Conservation (phyloP, 2,888 invertebrate genomes). For the Adineta ricciae region DNA sequence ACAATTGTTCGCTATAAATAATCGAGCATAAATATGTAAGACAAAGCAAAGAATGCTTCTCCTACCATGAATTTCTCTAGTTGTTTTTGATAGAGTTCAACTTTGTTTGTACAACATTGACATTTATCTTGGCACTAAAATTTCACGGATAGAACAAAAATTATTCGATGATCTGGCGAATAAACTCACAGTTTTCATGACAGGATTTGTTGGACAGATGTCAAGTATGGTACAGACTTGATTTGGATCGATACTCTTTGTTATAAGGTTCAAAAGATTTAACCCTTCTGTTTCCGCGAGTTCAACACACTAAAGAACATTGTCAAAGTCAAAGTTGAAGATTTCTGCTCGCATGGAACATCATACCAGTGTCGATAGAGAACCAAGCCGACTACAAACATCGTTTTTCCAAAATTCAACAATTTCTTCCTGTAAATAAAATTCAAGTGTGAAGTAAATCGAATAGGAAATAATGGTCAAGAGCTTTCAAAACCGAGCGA, state of each 20-base stretch:
- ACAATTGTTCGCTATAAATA: background rate
- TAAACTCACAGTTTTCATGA: background rate
- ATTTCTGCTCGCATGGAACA: too few species aligned
- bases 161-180: too few species aligned
- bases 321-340: background rate
- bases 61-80: background rate
- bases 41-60: background rate
- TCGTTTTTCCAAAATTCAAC: background rate
- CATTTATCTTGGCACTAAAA: constrained; percentile 12
- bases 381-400: background rate
- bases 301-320: background rate
- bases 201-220: constrained; percentile 1
- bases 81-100: background rate
- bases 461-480: too few species aligned
- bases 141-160: background rate
- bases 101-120: background rate
- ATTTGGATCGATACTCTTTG: constrained; percentile 23
- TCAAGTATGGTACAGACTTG: constrained; percentile 23
- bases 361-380: background rate
- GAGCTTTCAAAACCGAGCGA: background rate
- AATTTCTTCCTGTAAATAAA: background rate
- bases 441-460: background rate
- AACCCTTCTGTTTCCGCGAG: constrained; percentile 24
- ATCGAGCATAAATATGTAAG: too few species aligned
- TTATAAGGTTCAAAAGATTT: background rate